These are phyloP conservation scores for Schlechtendalia chinensis DNA, from an alignment of 1,140 invertebrate genomes.

Conservation along the genomic window DNA sequence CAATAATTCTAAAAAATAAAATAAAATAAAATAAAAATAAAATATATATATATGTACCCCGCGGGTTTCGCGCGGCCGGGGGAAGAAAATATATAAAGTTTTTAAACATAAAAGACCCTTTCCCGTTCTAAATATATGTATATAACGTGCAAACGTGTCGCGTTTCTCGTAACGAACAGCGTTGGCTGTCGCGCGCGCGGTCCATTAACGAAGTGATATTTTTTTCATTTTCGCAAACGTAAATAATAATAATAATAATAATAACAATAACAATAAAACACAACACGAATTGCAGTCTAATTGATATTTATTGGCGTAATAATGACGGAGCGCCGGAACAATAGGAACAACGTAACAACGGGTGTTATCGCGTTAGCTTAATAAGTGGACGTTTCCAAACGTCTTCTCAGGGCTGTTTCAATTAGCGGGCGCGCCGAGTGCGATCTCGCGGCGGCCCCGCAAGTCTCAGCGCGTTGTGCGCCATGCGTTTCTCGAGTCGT, in stretches of 20 bases:
- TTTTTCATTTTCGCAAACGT: conserved; percentile 20
- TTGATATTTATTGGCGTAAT: conserved; percentile 46
- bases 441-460: background rate
- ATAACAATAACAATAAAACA: too few relatives aligned
- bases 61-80: background rate
- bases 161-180: background rate
- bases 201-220: conserved; percentile 44
- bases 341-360: conserved; percentile 33
- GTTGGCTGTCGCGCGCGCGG: conserved; percentile 1
- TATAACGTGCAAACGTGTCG: background rate
- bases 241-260: too few relatives aligned
- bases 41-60: too few relatives aligned
- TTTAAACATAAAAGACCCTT: conserved; percentile 42
- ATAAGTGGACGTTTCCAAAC: conserved; percentile 44
- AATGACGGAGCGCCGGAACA: background rate
- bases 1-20: conserved; percentile 4
- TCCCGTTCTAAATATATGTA: conserved; percentile 25
- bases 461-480: background rate
- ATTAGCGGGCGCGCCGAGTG: background rate
- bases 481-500: too few relatives aligned
- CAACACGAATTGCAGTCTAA: conserved; percentile 43
- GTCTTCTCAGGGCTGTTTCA: conserved; percentile 47
- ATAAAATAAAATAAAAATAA: too few relatives aligned
- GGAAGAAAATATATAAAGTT: conserved; percentile 35
- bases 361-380: conserved; percentile 39